Conservation (phyloP, 2,797 vertebrate genomes). For the Phoeniculus purpureus region DNA sequence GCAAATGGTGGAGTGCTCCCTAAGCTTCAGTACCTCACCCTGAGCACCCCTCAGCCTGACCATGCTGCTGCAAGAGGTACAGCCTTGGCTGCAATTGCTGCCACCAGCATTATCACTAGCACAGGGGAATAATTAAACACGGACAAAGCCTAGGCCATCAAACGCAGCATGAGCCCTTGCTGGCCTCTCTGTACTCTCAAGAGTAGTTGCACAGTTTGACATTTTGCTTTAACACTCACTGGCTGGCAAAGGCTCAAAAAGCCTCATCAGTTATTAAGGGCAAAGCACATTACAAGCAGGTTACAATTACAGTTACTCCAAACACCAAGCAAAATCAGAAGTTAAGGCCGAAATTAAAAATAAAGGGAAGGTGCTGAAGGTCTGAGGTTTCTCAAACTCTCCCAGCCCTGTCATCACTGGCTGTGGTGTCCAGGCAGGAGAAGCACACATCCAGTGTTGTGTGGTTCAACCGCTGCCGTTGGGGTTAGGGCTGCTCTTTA, state of each 20-base stretch:
- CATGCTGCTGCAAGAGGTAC: neutral
- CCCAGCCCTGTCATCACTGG: neutral
- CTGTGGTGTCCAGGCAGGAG: fast-evolving
- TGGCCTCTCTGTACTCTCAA: neutral
- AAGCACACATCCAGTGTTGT: neutral
- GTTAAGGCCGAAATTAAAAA: conserved; percentile 60
- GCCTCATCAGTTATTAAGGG: conserved; percentile 31
- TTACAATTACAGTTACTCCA: conserved; percentile 43
- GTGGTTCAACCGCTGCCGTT: neutral
- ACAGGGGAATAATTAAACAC: neutral
- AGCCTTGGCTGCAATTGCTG: neutral
- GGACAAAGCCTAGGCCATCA: neutral
- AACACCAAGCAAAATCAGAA: conserved; percentile 54
- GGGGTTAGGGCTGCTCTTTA: neutral
- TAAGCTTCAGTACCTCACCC: neutral
- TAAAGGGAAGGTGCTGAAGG: neutral
- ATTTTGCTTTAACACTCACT: conserved; percentile 31
- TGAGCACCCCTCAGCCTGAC: neutral
- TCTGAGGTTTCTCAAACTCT: neutral
- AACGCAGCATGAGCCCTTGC: neutral
- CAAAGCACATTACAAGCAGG: conserved; percentile 60
- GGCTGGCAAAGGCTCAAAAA: conserved; percentile 15
- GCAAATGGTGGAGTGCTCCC: neutral
- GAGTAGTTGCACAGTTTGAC: neutral
- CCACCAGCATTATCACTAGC: neutral